Evolutionary conservation across 2,797 vertebrate genomes (phyloP), one percentile per base, ranked within the genome.

Genomic region (Chromobotia macracanthus): DNA sequence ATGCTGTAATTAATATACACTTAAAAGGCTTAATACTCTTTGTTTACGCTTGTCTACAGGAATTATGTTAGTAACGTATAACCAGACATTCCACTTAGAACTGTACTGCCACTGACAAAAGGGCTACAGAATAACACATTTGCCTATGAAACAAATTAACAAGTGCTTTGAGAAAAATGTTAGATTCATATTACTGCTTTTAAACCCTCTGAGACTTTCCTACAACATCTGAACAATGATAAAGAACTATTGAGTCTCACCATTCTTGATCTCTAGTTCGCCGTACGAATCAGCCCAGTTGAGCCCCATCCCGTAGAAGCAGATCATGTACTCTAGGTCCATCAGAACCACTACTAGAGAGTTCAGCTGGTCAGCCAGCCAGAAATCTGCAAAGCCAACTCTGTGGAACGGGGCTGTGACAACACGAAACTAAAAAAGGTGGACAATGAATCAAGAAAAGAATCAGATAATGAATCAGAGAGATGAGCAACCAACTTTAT

Each of bases 251-350:
- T 44, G 2, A 44, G 41, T 15, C 68, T 50, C 56, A 93, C 91
- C 87, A 53, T 60, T 0, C 18, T 75, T 81, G 50, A 87, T 89
- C 56, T 91, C 73, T 58, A 96, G 95, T 21, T 94, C 91, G 0
- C 88, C 67, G 0, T 83, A 86, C 7, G 83, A 86, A 2, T 90
- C 79, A 9, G 87, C 87, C 97, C 97, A 99, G 89, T 95, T 86
- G 80, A 99, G 92, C 87, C 97, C 96, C 84, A 97, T 95, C 87
- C 96, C 97, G 92, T 99, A 99, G 91, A 98, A 99, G 87, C 97
- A 99, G 91, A 98, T 95, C 95, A 99, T 96, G 91, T 98, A 99
- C 93, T 99, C 97, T 90, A 99, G 92, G 87, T 99, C 98, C 96
- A 97, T 97, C 77, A 99, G 92, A 84, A 97, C 95, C 77, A 96